Conservation (phyloP, 2,888 invertebrate species). For the Poecilus cupreus region DNA sequence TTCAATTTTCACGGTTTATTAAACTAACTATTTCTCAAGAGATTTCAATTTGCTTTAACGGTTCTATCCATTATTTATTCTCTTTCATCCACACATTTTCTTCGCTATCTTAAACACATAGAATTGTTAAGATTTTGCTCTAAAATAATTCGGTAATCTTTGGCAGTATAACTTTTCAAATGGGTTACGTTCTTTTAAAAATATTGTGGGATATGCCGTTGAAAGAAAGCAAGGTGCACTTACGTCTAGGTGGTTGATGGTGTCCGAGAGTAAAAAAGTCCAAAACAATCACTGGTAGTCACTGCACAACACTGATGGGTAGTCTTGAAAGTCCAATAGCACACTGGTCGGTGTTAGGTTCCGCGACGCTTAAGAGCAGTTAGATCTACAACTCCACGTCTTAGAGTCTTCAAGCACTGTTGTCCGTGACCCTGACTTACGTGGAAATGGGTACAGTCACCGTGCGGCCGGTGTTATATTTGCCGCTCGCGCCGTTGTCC, state of each 20-base stretch:
- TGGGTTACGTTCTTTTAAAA: too few relatives aligned
- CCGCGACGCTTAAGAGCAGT: constrained; percentile 1
- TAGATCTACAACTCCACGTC: constrained; percentile 7
- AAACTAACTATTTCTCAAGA: not conserved
- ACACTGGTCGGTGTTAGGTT: not conserved
- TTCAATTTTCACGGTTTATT: constrained; percentile 2
- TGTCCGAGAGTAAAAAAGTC: constrained; percentile 17
- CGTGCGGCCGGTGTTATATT: constrained; percentile 71
- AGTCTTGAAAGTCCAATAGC: not conserved
- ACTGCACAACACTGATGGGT: constrained; percentile 24
- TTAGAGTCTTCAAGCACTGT: constrained; percentile 8
- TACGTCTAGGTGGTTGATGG: not conserved
- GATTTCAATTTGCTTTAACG: constrained; percentile 18
- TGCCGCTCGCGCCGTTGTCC: constrained; percentile 64
- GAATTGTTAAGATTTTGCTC: too few relatives aligned
- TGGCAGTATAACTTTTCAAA: too few relatives aligned
- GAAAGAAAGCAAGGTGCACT: not conserved
- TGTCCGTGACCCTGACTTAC: constrained; percentile 66
- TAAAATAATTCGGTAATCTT: too few relatives aligned
- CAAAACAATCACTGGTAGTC: constrained; percentile 31
- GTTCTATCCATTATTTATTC: not conserved
- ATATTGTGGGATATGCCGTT: too few relatives aligned
- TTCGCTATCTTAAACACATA: too few relatives aligned
- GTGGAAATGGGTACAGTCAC: constrained; percentile 70
- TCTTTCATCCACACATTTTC: not conserved